Evolutionary conservation across 1,140 invertebrate species (phyloP).

Genomic region (Drosophila parabipectinata): DNA sequence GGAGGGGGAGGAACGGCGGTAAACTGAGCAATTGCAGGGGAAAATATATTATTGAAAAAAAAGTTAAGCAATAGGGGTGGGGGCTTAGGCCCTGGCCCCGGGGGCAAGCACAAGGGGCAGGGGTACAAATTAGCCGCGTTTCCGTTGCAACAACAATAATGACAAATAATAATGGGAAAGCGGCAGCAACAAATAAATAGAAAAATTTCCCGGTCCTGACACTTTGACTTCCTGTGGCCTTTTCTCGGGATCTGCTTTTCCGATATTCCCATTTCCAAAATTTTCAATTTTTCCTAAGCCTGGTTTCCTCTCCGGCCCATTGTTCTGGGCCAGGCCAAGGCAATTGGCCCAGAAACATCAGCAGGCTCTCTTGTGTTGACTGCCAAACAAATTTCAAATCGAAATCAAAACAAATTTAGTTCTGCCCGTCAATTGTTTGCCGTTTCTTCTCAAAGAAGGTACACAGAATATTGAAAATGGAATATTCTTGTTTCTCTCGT

Average conservation of each 20-base stretch:
- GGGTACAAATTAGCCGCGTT: constrained; percentile 78
- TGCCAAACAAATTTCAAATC: constrained; percentile 65
- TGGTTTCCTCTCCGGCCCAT: background rate
- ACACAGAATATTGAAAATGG: background rate
- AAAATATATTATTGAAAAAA: constrained; percentile 3
- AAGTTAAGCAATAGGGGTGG: background rate
- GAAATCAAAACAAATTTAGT: constrained; percentile 78
- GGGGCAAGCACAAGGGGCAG: constrained; percentile 1
- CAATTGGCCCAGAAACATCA: background rate
- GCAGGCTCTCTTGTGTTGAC: constrained; percentile 26
- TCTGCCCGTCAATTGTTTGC: constrained; percentile 45
- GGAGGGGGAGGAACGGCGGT: constrained; percentile 13
- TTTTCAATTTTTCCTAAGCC: background rate
- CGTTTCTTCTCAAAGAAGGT: constrained; percentile 11
- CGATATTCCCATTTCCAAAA: constrained; percentile 12
- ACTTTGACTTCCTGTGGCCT: constrained; percentile 82
- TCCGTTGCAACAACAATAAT: constrained; percentile 49
- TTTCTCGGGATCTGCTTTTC: constrained; percentile 22
- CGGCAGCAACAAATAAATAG: constrained; percentile 44
- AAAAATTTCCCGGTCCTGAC: constrained; percentile 53
- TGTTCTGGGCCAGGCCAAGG: constrained; percentile 4
- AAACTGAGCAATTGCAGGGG: constrained; percentile 30
- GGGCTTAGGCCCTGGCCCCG: no score
- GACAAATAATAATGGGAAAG: constrained; percentile 27
- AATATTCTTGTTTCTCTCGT: background rate